phyloP scores from a whole-genome alignment of 2,113 vertebrate species.

The Pelvicachromis taeniatus region DNA sequence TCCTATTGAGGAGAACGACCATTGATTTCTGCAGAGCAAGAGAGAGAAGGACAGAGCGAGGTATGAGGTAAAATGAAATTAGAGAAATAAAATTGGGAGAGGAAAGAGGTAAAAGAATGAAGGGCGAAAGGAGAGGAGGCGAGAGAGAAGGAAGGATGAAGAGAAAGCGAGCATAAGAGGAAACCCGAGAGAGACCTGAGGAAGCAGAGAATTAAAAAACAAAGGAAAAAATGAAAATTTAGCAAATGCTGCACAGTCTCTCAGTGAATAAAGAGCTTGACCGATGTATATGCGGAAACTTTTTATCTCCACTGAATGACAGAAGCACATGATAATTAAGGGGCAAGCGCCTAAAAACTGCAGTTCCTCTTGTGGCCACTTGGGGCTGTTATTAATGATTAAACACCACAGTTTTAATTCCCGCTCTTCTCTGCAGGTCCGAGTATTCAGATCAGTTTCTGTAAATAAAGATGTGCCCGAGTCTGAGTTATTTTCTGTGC shows the following conservation, averaged over 20 bases:
- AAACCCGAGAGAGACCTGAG: neutral
- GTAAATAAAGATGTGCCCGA: neutral
- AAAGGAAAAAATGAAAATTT: neutral
- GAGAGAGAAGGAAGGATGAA: neutral
- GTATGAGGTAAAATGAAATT: slow-evolving; percentile 2
- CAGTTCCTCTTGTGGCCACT: neutral
- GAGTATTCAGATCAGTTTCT: neutral
- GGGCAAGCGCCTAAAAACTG: neutral
- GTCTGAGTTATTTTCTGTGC: neutral
- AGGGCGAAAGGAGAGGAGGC: neutral
- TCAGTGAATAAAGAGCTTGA: neutral
- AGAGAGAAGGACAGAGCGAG: neutral
- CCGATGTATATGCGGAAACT: neutral
- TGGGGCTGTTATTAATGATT: neutral
- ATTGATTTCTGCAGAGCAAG: slow-evolving; percentile 68
- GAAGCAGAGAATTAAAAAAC: neutral
- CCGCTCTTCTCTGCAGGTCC: neutral
- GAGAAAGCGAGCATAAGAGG: neutral
- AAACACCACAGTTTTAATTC: neutral
- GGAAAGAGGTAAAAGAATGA: neutral
- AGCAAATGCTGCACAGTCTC: neutral
- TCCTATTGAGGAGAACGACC: slow-evolving; percentile 68
- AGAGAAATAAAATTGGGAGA: neutral
- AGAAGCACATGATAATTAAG: neutral
- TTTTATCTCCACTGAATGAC: neutral